phyloP scores from a whole-genome alignment of 2,113 vertebrate species.

The Alaudala cheleensis region DNA sequence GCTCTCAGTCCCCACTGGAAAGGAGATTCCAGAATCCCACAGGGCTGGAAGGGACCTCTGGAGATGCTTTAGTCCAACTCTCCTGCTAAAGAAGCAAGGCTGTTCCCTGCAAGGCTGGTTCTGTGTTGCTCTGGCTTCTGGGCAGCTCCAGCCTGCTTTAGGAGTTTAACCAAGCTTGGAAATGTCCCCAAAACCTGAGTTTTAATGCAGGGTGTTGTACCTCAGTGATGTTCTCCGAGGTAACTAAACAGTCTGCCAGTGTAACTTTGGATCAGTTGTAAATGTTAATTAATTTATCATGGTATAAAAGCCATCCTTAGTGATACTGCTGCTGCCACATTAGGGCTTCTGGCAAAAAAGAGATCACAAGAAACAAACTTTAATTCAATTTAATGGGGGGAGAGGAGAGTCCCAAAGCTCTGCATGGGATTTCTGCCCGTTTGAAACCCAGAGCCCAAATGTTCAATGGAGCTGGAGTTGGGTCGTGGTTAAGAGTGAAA shows the following conservation, averaged over 20 bases:
- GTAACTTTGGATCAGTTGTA: neutral
- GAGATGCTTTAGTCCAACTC: neutral
- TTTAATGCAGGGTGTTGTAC: neutral
- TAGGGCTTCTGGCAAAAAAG: neutral
- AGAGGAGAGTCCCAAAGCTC: neutral
- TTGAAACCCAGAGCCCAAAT: slow-evolving; percentile 11
- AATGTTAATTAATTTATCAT: neutral
- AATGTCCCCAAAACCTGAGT: neutral
- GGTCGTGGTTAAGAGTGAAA: slow-evolving; percentile 55
- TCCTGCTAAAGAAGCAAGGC: neutral
- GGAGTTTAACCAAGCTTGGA: neutral
- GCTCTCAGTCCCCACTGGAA: neutral
- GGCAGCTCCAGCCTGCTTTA: neutral
- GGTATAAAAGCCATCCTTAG: neutral
- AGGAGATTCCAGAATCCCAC: neutral
- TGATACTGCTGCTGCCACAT: neutral
- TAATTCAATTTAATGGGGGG: neutral
- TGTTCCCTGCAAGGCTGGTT: neutral
- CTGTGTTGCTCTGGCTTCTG: neutral
- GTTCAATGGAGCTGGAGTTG: slow-evolving; percentile 6
- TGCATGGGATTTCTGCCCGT: neutral
- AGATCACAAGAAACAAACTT: neutral
- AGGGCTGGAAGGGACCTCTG: neutral
- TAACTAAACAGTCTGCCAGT: neutral
- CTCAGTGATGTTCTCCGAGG: neutral